Evolutionary conservation across 1,140 invertebrate genomes (phyloP).

Genomic region (Acyrthosiphon pisum): DNA sequence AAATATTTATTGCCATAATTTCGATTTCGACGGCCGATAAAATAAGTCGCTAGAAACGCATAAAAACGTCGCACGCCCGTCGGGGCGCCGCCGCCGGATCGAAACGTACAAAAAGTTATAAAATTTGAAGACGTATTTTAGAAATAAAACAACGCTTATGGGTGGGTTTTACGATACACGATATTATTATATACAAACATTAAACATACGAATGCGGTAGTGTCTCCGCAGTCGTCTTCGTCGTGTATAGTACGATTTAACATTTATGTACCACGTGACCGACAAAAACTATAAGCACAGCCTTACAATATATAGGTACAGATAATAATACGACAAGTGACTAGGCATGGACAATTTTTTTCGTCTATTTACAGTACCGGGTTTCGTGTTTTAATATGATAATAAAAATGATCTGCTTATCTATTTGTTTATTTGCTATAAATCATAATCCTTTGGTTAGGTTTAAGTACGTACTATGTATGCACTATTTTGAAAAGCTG

Average conservation of each 20-base stretch:
- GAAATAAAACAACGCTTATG: background rate
- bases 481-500: no score
- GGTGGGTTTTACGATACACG: background rate
- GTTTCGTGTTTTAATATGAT: background rate
- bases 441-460: no score
- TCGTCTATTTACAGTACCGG: background rate
- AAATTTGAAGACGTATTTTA: constrained; percentile 3
- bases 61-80: background rate
- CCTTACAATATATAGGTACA: background rate
- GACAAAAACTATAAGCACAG: background rate
- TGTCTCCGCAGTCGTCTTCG: background rate
- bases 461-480: no score
- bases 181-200: background rate
- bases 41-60: background rate
- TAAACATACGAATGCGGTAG: background rate
- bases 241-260: no score
- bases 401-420: no score
- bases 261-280: background rate
- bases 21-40: constrained; percentile 17
- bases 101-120: background rate
- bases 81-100: background rate
- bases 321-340: background rate
- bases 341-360: background rate
- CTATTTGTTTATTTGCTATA: no score
- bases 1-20: constrained; percentile 37